Base-by-base conservation (phyloP, 2,888 invertebrate species). In the Flexamia atlantica region DNA sequence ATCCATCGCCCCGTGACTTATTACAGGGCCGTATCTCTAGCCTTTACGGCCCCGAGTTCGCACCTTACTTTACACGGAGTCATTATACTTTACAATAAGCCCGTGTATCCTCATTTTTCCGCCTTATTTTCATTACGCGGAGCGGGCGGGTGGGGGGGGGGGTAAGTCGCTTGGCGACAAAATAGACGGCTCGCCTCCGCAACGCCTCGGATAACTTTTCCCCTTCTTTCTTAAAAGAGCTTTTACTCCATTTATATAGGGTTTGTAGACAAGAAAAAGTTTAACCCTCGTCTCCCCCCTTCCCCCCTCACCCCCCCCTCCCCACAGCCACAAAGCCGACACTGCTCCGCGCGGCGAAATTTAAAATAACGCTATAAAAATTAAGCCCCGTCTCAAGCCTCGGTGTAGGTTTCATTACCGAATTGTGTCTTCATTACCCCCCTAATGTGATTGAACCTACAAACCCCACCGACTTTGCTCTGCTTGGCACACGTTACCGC, bases 331-430 rank as follows among this genome's bases (percentile, higher is more conserved):
- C 50, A 57, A 72, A 79, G 53, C 79, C 79, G 79, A 79, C 79
- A 79, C 57, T 79, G 79, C 57, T 42, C 79, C 25, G 79, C 72
- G 84, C 32, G 85, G 85, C 81, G 85, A 86, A 85, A 86, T 86
- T 85, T 84, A 85, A 85, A 85, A 85, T 86, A 85, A 86, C 85
- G 84, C 85, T 83, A 85, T 83, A 84, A 86, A 86, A 86, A 86
- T 85, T 86, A 86, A 85, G 85, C 83, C 82, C 83, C 14, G 57
- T 28, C 79, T 57, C 53, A 28, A 79, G 57, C 25, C 79, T 32
- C 79, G 57, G 57, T 79, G 79, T 57, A 4, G 42, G 42, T 76
- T 76, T 50, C 79, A 57, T 57, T 57, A 57, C 32, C 36, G 57
- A 57, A 79, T 79, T 53, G 79, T 79, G 79, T 79, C 57, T 79